Evolutionary conservation across 2,888 invertebrate genomes (phyloP).

Genomic region (Zaprionus bogoriensis): DNA sequence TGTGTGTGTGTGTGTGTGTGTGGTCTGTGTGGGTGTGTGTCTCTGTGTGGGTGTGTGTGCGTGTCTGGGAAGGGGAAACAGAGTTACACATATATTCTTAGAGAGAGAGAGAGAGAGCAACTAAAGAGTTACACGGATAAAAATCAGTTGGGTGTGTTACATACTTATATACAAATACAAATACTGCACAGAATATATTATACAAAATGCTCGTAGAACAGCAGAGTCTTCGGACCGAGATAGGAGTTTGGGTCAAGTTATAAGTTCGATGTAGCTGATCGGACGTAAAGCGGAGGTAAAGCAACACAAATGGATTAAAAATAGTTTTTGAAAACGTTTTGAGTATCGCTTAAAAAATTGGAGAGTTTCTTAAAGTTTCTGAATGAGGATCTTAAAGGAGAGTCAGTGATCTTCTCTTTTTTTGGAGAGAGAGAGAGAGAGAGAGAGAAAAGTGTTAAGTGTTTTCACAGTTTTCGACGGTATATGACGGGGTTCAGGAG

Average conservation of each 20-base stretch:
- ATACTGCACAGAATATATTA: constrained; percentile 34
- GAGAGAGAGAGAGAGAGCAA: background rate
- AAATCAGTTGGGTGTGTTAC: constrained; percentile 28
- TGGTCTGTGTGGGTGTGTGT: background rate
- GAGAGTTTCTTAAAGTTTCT: too few relatives aligned
- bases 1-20: background rate
- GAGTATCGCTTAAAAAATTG: too few relatives aligned
- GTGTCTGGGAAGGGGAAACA: background rate
- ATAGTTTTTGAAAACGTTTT: too few relatives aligned
- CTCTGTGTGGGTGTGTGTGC: background rate
- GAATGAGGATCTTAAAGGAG: too few relatives aligned
- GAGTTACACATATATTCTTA: background rate
- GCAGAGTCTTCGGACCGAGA: background rate
- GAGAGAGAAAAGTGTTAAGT: too few relatives aligned
- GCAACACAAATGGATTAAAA: too few relatives aligned
- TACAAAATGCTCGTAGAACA: background rate
- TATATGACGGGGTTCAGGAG: too few relatives aligned
- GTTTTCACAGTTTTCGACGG: background rate
- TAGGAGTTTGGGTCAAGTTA: background rate
- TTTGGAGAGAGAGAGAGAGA: too few relatives aligned
- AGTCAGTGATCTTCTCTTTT: too few relatives aligned
- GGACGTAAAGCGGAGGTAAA: too few relatives aligned
- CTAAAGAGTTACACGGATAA: constrained; percentile 36
- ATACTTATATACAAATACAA: constrained; percentile 41
- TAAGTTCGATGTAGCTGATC: too few relatives aligned